Evolutionary conservation across 2,113 vertebrate species (phyloP), one percentile per base, ranked within the genome.

Genomic region (Reinhardtius hippoglossoides): DNA sequence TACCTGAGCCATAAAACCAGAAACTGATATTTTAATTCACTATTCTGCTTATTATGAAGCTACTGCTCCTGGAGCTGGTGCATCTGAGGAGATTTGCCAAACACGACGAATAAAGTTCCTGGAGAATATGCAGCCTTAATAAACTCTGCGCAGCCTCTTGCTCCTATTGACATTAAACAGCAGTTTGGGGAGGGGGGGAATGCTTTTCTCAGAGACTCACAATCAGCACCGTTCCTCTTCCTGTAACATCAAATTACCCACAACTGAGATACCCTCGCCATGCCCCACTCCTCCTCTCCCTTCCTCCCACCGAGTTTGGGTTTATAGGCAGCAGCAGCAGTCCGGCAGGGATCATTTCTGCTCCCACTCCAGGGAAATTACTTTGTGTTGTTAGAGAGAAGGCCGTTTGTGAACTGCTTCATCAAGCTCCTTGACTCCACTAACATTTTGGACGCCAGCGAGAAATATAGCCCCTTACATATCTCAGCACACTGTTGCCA

Each of bases 321-420:
- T 91, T 87, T 92, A 92, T 86, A 89, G 87, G 86, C 87, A 74
- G 79, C 87, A 76, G 78, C 87, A 78, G 78, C 74, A 65, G 87
- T 90, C 87, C 72, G 27, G 84, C 85, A 76, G 84, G 84, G 89
- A 89, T 90, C 74, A 91, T 92, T 88, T 91, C 83, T 84, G 76
- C 74, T 59, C 16, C 84, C 88, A 88, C 93, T 92, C 90, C 83
- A 70, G 93, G 92, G 91, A 94, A 93, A 94, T 93, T 93, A 94
- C 90, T 92, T 90, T 83, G 83, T 86, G 85, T 89, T 86, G 82
- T 85, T 88, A 85, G 83, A 87, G 83, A 93, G 88, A 89, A 90
- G 77, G 81, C 79, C 80, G 86, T 87, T 90, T 92, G 85, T 63
- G 69, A 90, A 91, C 87, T 76, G 83, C 86, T 93, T 93, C 84